Evolutionary conservation across 2,113 vertebrate genomes (phyloP), one percentile per base, ranked within the genome.

Genomic region (Ophiodon elongatus): DNA sequence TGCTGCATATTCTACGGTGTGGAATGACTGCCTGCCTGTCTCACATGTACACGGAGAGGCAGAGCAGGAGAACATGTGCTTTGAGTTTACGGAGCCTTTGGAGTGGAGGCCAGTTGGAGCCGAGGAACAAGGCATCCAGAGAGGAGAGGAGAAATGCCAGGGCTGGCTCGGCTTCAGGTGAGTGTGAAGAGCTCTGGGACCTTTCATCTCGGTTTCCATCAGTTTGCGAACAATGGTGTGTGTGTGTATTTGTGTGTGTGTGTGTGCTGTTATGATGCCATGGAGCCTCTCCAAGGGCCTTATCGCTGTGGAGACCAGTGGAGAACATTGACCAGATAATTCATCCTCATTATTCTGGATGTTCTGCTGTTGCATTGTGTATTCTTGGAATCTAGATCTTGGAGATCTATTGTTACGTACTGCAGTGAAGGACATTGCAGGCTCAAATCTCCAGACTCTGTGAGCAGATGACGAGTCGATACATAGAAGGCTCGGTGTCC

Each of bases 61-160:
- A 47, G 72, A 66, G 73, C 63, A 60, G 76, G 54, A 81, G 76
- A 82, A 94, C 93, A 94, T 91, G 70, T 93, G 90, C 87, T 94
- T 91, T 83, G 74, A 83, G 83, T 94, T 94, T 92, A 29, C 59
- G 13, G 29, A 59, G 72, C 79, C 82, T 88, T 91, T 91, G 60
- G 84, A 86, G 74, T 84, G 75, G 63, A 67, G 71, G 80, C 86
- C 90, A 91, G 70, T 85, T 93, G 89, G 84, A 92, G 70, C 79
- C 56, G 64, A 75, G n/a, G 71, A 87, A 41, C 70, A 76, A 88
- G 66, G 75, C 80, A 66, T 73, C 71, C 68, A 71, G 56, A 84
- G 33, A 70, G 79, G 66, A 73, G 70, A 25, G 52, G 50, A 89
- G 47, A 43, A 37, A 57, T 73, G 77, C 82, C 73, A 86, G 63